Evolutionary conservation across 2,888 invertebrate genomes (phyloP), one percentile per base, ranked within the genome.

Genomic region (Pilophorus perplexus): DNA sequence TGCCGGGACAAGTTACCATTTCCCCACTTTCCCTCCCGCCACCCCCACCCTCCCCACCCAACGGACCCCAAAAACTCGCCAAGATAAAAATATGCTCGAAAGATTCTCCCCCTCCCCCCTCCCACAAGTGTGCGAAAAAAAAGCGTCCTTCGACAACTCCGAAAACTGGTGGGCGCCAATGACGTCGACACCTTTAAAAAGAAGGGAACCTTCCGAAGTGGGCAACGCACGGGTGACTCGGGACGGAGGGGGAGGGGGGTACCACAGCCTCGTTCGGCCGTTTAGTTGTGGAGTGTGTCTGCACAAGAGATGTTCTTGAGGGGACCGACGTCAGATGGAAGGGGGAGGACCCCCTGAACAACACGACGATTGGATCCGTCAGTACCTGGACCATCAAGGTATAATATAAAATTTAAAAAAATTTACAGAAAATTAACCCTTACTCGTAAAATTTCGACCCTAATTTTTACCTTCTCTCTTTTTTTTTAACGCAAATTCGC

Each of bases 271-370:
- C 12, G 33, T 33, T 48, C 18, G 18, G 20, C 23, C 22, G 6
- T 27, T 62, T 48, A 62, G 62, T 62, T 62, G 62, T 46, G 44
- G 44, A 62, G 46, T 40, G 62, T 40, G 62, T 62, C 62, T 62
- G 62, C 62, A 37, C 62, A 62, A 62, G 62, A 62, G 62, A 62
- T 62, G 62, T 18, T 62, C 62, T 27, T 33, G 46, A 28, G 62
- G 62, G 48, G 38, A 25, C 28, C 62, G 48, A 25, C 46, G 46
- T 46, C 48, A 62, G 62, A 62, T 62, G 62, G 62, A 62, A 62
- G 62, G 62, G 62, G 62, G 62, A 46, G 46, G 33, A 62, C 62
- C 62, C 62, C 62, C 62, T 62, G 62, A 62, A 28, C 62, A 62
- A 46, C 62, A 62, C 27, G 62, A 62, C 62, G 62, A 62, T 28